Evolutionary conservation across 2,113 vertebrate species (phyloP).

Genomic region (Martes martes): DNA sequence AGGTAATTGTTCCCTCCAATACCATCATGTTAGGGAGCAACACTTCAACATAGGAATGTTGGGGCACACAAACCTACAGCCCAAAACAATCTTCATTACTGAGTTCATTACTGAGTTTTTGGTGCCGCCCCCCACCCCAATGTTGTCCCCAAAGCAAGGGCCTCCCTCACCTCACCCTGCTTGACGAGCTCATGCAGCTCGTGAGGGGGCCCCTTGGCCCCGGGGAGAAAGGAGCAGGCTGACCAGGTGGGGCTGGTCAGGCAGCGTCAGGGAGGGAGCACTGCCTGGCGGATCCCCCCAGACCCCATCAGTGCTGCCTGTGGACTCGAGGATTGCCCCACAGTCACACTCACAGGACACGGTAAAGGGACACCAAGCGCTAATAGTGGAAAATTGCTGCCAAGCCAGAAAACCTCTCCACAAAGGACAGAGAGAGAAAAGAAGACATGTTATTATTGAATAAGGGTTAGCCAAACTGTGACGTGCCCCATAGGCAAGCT

Average conservation of each 20-base stretch:
- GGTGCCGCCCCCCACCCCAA: background rate
- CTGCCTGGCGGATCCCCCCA: background rate
- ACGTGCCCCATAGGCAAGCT: fast-evolving
- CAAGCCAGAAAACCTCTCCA: background rate
- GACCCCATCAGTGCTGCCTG: background rate
- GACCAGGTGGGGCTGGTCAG: background rate
- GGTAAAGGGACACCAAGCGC: background rate
- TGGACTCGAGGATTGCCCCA: background rate
- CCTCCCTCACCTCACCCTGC: background rate
- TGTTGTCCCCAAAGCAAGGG: background rate
- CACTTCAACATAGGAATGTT: background rate
- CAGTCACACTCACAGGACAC: background rate
- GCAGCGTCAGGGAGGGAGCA: fast-evolving
- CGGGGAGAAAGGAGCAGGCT: background rate
- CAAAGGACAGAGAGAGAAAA: background rate
- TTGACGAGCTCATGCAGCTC: fast-evolving
- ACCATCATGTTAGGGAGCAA: background rate
- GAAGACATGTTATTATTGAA: background rate
- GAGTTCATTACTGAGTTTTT: background rate
- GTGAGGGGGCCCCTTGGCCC: background rate
- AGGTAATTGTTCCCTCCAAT: no score
- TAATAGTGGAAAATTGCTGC: background rate
- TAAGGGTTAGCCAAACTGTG: no score
- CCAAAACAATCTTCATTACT: background rate
- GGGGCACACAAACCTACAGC: background rate